Percentiles rank a stretch among this genome's conserved stretches.
These are phyloP conservation scores for Tenebrio molitor DNA, from an alignment of 1,140 invertebrate genomes.

Conservation along the genomic window DNA sequence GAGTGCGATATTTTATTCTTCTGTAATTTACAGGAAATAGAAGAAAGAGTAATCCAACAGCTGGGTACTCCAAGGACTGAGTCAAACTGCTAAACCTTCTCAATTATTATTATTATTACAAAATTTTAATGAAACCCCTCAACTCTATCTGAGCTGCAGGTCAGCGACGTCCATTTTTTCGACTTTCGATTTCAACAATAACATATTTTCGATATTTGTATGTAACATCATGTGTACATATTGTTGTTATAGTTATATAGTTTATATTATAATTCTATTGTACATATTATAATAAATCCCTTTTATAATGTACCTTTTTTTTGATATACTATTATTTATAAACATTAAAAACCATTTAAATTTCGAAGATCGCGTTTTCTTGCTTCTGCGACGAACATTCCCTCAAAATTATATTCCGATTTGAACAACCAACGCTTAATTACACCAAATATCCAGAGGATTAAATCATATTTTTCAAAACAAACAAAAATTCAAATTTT, in stretches of 20 bases:
- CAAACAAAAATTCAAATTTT: no score
- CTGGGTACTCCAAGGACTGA: slow-evolving; percentile 63
- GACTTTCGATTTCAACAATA: slow-evolving; percentile 47
- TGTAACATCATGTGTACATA: slow-evolving; percentile 61
- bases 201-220: slow-evolving; percentile 55
- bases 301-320: slow-evolving; percentile 50
- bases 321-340: slow-evolving; percentile 39
- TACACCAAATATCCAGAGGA: no score
- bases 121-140: slow-evolving; percentile 40
- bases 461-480: no score
- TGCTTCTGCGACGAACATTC: no score
- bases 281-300: slow-evolving; percentile 56
- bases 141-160: slow-evolving; percentile 50
- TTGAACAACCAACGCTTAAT: no score
- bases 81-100: slow-evolving; percentile 59
- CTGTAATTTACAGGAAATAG: slow-evolving; percentile 63
- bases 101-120: slow-evolving; percentile 16
- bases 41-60: slow-evolving; percentile 65
- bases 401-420: no score
- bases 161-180: slow-evolving; percentile 59
- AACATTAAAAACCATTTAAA: no score
- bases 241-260: slow-evolving; percentile 66
- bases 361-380: no score
- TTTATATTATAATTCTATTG: slow-evolving; percentile 65
- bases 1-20: slow-evolving; percentile 7